Percentiles rank a stretch among this genome's conserved stretches.
Conservation (phyloP, 92 coral and sea anemone genomes). For the Palythoa grandiflora region DNA sequence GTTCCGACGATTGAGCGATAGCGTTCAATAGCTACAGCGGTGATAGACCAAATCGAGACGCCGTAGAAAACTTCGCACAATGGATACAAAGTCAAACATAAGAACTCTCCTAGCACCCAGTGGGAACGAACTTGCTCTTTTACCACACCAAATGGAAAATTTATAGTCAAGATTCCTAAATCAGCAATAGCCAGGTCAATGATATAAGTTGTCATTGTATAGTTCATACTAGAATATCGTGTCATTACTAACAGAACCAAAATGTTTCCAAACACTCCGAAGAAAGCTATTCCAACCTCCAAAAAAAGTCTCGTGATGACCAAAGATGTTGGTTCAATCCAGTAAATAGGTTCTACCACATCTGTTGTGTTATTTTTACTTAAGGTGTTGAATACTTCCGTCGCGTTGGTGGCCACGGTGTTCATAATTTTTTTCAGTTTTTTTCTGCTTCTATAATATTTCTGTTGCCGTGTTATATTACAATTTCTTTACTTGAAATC, state of each 20-base stretch:
- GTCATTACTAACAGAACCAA: conserved; percentile 23
- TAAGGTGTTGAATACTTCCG: not conserved
- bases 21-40: conserved; percentile 23
- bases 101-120: conserved; percentile 31
- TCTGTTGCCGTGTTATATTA: too few relatives aligned
- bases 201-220: conserved; percentile 12
- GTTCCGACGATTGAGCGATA: conserved; percentile 23
- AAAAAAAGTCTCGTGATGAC: not conserved
- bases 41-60: conserved; percentile 22
- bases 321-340: conserved; percentile 8
- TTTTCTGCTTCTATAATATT: not conserved
- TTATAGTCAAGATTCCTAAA: conserved; percentile 20
- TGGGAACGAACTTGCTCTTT: conserved; percentile 23
- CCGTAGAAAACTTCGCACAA: conserved; percentile 34
- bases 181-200: conserved; percentile 23
- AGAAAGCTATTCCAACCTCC: conserved; percentile 5
- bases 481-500: not conserved
- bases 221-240: conserved; percentile 15
- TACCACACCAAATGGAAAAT: conserved; percentile 22
- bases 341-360: not conserved
- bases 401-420: not conserved
- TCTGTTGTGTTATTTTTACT: not conserved
- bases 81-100: conserved; percentile 25
- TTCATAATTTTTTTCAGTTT: not conserved
- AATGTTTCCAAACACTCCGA: conserved; percentile 14